Base-by-base conservation (phyloP, 2,888 invertebrate genomes). In the Disparrhopalites patrizii region DNA sequence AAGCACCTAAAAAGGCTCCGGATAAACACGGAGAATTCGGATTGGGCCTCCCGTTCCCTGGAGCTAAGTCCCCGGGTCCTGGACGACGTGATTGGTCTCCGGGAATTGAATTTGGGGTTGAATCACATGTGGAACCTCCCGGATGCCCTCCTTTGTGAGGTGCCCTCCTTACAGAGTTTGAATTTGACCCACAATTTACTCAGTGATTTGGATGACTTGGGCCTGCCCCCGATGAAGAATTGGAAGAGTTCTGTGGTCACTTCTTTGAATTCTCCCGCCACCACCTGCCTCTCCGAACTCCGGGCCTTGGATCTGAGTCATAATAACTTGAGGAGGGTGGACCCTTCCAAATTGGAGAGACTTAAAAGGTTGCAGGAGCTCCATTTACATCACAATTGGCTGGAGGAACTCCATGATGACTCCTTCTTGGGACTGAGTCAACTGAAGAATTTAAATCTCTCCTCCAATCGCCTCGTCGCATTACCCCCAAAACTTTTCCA, bases 101-200 rank as follows among this genome's bases (percentile, higher is more conserved):
- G 89, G 78, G 84, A 85, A 66, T 81, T 93, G 76, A 89, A 92
- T 80, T 82, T 93, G 79, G 86, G 87, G 77, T 87, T 89, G 80
- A 93, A 91, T 82, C 91, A 92, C 81, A 85, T 93, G 72, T 85
- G 89, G 76, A 85, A 86, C 71, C 79, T 93, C 78, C 91, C 92
- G 51, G 87, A 88, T 74, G 76, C 85, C 86, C 71, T 73, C 18
- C 86, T 90, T 77, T 90, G 90, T 77, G 85, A 87, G 33, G 81
- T 89, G 62, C 33, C 67, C 15, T 85, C 85, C 77, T 82, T 90
- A 67, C 84, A 85, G 70, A 83, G 83, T 71, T 79, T 91, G 62
- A 91, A 91, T 78, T 81, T 90, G 70, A 88, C 89, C 57, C 83
- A 85, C 77, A 91, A 91, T 79, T 85, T 88, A 78, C 81, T 91